A percentile compares a stretch with the other conserved stretches of the same genome.
These are phyloP conservation scores for Drosophila malerkotliana DNA, from an alignment of 1,140 invertebrate species.

Conservation along the genomic window DNA sequence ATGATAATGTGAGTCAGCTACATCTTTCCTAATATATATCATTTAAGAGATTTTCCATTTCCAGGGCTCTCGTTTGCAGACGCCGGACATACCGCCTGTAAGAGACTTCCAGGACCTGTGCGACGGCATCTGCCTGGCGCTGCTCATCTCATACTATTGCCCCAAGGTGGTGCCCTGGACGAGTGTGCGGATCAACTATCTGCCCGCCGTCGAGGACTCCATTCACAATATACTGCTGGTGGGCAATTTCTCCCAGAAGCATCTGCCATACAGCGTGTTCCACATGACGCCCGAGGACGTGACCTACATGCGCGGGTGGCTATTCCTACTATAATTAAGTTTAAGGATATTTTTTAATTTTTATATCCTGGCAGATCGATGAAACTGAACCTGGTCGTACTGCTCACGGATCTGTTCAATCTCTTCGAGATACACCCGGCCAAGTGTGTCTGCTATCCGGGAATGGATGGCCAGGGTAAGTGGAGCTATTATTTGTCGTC, in stretches of 20 bases:
- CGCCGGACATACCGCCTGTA: slow-evolving; percentile 81
- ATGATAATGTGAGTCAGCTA: slow-evolving; percentile 70
- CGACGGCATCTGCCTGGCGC: slow-evolving; percentile 95
- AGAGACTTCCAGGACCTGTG: slow-evolving; percentile 89
- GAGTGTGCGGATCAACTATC: slow-evolving; percentile 89
- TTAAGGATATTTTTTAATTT: slow-evolving; percentile 35
- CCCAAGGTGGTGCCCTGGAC: slow-evolving; percentile 93
- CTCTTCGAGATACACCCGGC: slow-evolving; percentile 96
- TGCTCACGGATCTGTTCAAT: slow-evolving; percentile 98
- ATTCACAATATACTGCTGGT: slow-evolving; percentile 97
- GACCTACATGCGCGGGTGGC: slow-evolving; percentile 95
- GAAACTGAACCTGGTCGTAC: slow-evolving; percentile 96
- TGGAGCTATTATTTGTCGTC: slow-evolving; percentile 20
- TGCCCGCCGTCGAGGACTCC: slow-evolving; percentile 90
- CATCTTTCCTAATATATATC: not conserved
- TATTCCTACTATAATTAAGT: not conserved
- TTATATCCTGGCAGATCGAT: slow-evolving; percentile 88
- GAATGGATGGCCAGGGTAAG: slow-evolving; percentile 86
- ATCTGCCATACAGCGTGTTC: slow-evolving; percentile 95
- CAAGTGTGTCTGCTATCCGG: slow-evolving; percentile 93
- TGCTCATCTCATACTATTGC: slow-evolving; percentile 96
- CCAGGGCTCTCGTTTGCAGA: slow-evolving; percentile 76
- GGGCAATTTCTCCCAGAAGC: slow-evolving; percentile 93
- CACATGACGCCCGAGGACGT: slow-evolving; percentile 98
- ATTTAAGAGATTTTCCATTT: not conserved